Base-by-base conservation (phyloP, 2,888 invertebrate species). In the Oscheius sp. region DNA sequence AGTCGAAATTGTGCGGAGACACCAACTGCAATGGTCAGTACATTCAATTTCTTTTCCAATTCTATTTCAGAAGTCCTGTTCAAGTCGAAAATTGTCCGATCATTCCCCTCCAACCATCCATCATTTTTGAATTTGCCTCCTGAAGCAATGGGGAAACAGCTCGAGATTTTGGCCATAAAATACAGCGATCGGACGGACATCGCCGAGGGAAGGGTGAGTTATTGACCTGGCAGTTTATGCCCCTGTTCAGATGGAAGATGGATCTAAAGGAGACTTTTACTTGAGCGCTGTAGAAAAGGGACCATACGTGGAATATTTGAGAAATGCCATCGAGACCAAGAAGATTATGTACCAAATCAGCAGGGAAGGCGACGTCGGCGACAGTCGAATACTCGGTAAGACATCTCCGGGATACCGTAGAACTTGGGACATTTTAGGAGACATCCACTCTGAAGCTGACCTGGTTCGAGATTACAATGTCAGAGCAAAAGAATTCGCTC, bases 111-210 rank as follows among this genome's bases (percentile, higher is more conserved):
- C 13, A 72, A 27, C 41, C 72, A 72, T 35, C 72, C 64, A 1
- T 12, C 12, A 18, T 66, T 72, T 45, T 27, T 72, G 9, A 55
- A 45, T 6, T 5, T 55, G 52, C 5, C 18, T 16, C 43, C 56
- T 6, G 66, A 72, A 29, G 25, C 66, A 2, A 35, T 66, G 18
- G 66, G 52, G 12, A 35, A 56, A 18, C 41, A 56, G 18, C 35
- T 83, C 18, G 76, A 80, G 9, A 76, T 83, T 21, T 61, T 77
- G 18, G 79, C 79, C 49, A 74, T 83, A 41, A 83, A 83, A 59
- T 83, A 79, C 69, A 82, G 82, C 59, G 81, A 83, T 75, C 76
- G 83, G 63, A 53, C 70, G 9, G 83, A 83, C 72, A 79, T 83
- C 43, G 79, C 78, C 76, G 83, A 83, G 49, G 82, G 76, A 73